phyloP scores from a whole-genome alignment of 2,797 vertebrate species.

The Sebastes minor region DNA sequence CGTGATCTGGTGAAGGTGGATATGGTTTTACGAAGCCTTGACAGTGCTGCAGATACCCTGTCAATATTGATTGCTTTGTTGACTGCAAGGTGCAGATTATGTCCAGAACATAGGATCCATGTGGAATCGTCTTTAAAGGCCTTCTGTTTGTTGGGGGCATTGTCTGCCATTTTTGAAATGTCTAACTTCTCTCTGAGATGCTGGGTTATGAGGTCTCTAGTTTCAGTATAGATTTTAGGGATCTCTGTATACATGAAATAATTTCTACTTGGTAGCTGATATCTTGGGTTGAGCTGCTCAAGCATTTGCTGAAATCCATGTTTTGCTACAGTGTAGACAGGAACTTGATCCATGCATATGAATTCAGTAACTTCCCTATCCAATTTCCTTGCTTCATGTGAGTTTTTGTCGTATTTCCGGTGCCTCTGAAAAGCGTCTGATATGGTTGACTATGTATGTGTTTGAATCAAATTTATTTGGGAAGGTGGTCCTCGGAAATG shows the following conservation, averaged over 20 bases:
- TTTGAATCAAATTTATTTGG: too few relatives aligned
- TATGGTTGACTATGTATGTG: too few relatives aligned
- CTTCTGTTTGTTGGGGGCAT: neutral
- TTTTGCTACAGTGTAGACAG: too few relatives aligned
- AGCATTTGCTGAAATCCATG: too few relatives aligned
- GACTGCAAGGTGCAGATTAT: neutral
- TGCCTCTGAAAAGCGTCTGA: too few relatives aligned
- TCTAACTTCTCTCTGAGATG: neutral
- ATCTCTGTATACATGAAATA: neutral
- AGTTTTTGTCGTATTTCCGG: too few relatives aligned
- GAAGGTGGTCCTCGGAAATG: too few relatives aligned
- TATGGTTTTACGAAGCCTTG: neutral
- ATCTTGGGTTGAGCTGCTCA: neutral
- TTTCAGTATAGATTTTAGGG: neutral
- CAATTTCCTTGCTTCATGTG: too few relatives aligned
- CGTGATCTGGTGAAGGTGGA: neutral
- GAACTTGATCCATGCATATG: too few relatives aligned
- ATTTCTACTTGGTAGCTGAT: neutral
- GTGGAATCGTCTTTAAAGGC: neutral
- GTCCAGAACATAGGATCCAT: neutral
- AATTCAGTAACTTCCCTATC: too few relatives aligned
- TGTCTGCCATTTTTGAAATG: too few relatives aligned
- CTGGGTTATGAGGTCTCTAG: neutral
- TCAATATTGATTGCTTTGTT: neutral
- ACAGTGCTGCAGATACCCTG: neutral